Evolutionary conservation across 1,140 invertebrate species (phyloP), one percentile per base, ranked within the genome.

Genomic region (Drosophila tani): DNA sequence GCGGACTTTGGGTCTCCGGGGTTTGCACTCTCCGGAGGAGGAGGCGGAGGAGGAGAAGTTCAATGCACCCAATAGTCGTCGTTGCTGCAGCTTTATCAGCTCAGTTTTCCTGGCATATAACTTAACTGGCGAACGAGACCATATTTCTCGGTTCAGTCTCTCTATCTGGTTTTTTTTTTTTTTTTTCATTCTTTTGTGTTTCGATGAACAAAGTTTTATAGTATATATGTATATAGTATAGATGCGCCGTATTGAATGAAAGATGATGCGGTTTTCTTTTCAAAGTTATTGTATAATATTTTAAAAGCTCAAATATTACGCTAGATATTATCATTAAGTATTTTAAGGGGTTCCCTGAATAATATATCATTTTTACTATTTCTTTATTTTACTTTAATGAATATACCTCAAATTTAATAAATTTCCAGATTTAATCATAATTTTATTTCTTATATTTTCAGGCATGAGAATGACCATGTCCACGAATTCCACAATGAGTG

Each of bases 401-500:
- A 11, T 2, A 12, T 53, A 27, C n/a, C 17, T 1, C 32, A 38
- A 19, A 40, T 55, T 8, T 17, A 17, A 47, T 68, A 14, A 14
- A 14, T 32, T 60, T 0, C 6, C 9, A 40, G n/a, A n/a, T n/a
- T 59, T 17, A 29, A 35, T 35, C 12, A 38, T 35, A 0, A 40
- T 35, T 41, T 58, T 68, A 87, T 63, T 58, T 62, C 17, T 57
- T 40, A 17, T 58, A 82, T 93, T 91, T 92, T 91, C 86, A 95
- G 94, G 94, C 92, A 95, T 95, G 94, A 95, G 95, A 93, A 95
- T 95, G 95, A 95, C 95, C 67, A 95, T 95, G 94, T 95, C 95
- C 65, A 95, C 95, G 65, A 93, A 94, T 76, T 94, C 95, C 41
- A 95, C 94, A 41, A 94, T 95, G 94, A 94, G 94, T 68, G 93